Evolutionary conservation across 2,797 vertebrate species (phyloP).

Genomic region (Darevskia mixta): DNA sequence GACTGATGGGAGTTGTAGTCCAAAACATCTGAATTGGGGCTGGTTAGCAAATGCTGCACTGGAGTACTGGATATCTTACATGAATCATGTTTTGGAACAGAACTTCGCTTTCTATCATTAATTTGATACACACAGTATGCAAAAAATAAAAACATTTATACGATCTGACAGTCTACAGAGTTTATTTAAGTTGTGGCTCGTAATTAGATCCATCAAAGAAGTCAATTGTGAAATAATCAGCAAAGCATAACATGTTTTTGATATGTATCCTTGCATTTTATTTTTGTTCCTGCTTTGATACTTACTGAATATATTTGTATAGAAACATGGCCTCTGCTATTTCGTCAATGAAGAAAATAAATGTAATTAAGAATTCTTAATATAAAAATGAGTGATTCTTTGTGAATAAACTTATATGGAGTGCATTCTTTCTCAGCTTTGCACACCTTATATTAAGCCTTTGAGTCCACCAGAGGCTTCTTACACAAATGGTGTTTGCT

Average conservation of each 20-base stretch:
- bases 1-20: too few relatives aligned
- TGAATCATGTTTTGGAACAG: conserved; percentile 19
- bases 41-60: background rate
- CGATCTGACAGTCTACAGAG: conserved; percentile 14
- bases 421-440: background rate
- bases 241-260: background rate
- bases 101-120: background rate
- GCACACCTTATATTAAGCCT: background rate
- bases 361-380: background rate
- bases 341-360: background rate
- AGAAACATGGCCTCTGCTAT: background rate
- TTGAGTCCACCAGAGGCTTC: background rate
- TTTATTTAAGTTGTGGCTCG: conserved; percentile 53
- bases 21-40: too few relatives aligned
- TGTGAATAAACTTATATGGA: background rate
- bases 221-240: background rate
- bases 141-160: conserved; percentile 46
- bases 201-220: conserved; percentile 28
- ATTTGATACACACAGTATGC: conserved; percentile 33
- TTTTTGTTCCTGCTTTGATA: background rate
- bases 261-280: background rate
- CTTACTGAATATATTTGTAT: background rate
- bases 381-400: background rate
- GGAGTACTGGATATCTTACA: background rate
- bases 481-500: background rate